Percentiles rank a stretch among this genome's conserved stretches.
These are phyloP conservation scores for Euphydryas editha DNA, from an alignment of 2,888 invertebrate species.

Conservation along the genomic window DNA sequence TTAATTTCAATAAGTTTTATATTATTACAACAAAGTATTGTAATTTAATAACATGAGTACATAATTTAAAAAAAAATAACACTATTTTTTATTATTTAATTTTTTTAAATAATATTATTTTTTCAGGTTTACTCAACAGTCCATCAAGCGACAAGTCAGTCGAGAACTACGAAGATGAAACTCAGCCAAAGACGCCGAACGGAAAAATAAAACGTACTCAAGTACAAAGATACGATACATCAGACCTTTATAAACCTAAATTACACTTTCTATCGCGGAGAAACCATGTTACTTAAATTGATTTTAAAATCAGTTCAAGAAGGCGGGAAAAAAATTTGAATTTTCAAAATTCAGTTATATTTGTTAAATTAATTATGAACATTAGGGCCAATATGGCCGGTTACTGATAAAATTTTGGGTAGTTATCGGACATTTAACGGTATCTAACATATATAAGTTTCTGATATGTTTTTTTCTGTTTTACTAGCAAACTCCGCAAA, in stretches of 20 bases:
- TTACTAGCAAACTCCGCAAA: too few relatives aligned
- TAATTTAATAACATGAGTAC: too few relatives aligned
- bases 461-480: too few relatives aligned
- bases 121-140: constrained; percentile 71
- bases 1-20: too few relatives aligned
- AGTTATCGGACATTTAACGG: too few relatives aligned
- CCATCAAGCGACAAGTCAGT: constrained; percentile 80
- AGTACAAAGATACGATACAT: constrained; percentile 72
- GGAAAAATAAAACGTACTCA: constrained; percentile 64
- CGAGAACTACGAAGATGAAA: constrained; percentile 72
- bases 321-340: constrained; percentile 1
- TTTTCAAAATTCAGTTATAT: not conserved
- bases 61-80: too few relatives aligned
- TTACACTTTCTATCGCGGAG: constrained; percentile 72
- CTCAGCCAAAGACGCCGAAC: constrained; percentile 53
- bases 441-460: too few relatives aligned
- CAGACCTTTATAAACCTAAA: constrained; percentile 76
- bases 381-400: not conserved
- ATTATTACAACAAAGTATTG: too few relatives aligned
- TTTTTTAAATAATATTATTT: not conserved
- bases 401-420: too few relatives aligned
- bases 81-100: not conserved
- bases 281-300: constrained; percentile 66
- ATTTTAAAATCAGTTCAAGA: not conserved
- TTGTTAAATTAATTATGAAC: not conserved